Evolutionary conservation across 2,888 invertebrate genomes (phyloP).

Genomic region (Megamerina dolium): DNA sequence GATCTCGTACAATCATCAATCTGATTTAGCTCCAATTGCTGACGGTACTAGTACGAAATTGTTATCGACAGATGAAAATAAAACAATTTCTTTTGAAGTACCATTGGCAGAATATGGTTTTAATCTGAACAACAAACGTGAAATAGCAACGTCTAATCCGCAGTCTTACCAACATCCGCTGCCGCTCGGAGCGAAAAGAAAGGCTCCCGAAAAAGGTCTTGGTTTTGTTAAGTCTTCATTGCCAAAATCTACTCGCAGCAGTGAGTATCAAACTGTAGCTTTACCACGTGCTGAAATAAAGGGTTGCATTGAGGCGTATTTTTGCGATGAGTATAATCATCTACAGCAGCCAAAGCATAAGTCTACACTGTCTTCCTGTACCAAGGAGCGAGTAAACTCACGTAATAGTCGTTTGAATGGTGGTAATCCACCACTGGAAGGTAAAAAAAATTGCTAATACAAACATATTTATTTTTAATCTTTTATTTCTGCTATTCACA

Average conservation of each 20-base stretch:
- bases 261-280: constrained; percentile 47
- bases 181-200: no score
- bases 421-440: constrained; percentile 48
- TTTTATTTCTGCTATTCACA: background rate
- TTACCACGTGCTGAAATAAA: constrained; percentile 66
- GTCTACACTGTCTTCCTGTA: constrained; percentile 29
- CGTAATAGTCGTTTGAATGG: constrained; percentile 41
- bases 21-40: constrained; percentile 5
- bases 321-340: constrained; percentile 60
- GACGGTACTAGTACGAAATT: background rate
- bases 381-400: constrained; percentile 29
- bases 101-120: no score
- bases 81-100: no score
- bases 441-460: constrained; percentile 26
- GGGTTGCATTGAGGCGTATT: constrained; percentile 66
- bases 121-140: constrained; percentile 18
- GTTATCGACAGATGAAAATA: background rate
- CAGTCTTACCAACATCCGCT: constrained; percentile 30
- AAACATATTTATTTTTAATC: background rate
- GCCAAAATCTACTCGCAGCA: constrained; percentile 16
- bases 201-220: no score
- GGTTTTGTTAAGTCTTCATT: no score
- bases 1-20: constrained; percentile 47
- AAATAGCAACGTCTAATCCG: background rate
- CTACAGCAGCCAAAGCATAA: constrained; percentile 31